Conservation (phyloP, 2,888 invertebrate genomes). For the Eupithecia centaureata region DNA sequence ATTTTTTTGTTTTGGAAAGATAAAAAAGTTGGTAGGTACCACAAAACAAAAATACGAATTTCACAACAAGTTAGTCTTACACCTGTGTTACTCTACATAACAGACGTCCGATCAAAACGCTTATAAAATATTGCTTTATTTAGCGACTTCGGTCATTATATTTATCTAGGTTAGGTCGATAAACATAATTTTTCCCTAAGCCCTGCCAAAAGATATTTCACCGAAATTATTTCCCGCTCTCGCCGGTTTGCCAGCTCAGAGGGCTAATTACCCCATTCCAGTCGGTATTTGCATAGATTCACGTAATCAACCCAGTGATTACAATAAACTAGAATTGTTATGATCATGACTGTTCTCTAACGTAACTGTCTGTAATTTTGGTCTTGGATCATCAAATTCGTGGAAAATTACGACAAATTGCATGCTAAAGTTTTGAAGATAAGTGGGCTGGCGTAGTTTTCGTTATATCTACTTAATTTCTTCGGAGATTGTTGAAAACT, state of each 20-base stretch:
- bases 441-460: background rate
- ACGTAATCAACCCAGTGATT: constrained; percentile 3
- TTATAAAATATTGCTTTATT: too few species aligned
- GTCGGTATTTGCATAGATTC: constrained; percentile 20
- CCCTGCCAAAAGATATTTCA: constrained; percentile 2
- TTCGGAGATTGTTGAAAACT: background rate
- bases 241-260: background rate
- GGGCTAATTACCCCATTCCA: constrained; percentile 15
- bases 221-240: constrained; percentile 6
- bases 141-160: too few species aligned
- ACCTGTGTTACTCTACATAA: too few species aligned
- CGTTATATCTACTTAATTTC: background rate
- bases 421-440: background rate
- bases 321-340: constrained; percentile 6
- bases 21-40: too few species aligned
- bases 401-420: constrained; percentile 10
- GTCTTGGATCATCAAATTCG: constrained; percentile 10
- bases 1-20: too few species aligned
- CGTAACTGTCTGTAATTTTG: constrained; percentile 7
- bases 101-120: too few species aligned
- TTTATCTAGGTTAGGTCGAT: too few species aligned
- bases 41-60: too few species aligned
- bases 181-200: too few species aligned
- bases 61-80: too few species aligned
- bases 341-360: constrained; percentile 3